These are phyloP conservation scores for Campoletis sonorensis DNA, from an alignment of 1,140 invertebrate species.

Conservation along the genomic window DNA sequence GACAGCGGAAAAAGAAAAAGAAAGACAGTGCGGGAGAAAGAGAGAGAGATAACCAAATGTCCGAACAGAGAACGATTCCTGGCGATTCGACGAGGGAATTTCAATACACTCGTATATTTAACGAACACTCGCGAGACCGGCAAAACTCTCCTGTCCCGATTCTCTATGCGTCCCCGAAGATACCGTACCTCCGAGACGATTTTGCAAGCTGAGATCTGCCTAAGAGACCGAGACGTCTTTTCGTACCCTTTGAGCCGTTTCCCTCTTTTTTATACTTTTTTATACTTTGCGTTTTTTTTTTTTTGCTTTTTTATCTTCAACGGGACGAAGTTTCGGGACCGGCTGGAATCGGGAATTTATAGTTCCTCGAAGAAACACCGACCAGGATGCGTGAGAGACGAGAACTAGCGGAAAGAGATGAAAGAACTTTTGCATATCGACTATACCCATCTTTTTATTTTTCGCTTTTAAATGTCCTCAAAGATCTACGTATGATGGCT, in stretches of 20 bases:
- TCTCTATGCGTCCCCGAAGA: slow-evolving; percentile 27
- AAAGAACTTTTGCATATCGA: not conserved
- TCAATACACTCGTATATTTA: slow-evolving; percentile 73
- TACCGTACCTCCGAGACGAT: slow-evolving; percentile 24
- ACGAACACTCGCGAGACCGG: slow-evolving; percentile 62
- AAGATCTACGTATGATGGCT: not conserved
- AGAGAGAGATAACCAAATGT: slow-evolving; percentile 8
- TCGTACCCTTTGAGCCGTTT: slow-evolving; percentile 31
- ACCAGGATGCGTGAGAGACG: slow-evolving; percentile 33
- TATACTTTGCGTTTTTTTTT: slow-evolving; percentile 51
- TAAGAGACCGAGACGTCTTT: slow-evolving; percentile 6
- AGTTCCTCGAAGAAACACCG: slow-evolving; percentile 59
- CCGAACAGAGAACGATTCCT: slow-evolving; percentile 24
- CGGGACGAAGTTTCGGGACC: slow-evolving; percentile 41
- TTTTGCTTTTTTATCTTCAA: slow-evolving; percentile 65
- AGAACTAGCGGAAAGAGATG: slow-evolving; percentile 5
- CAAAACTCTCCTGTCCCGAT: slow-evolving; percentile 36
- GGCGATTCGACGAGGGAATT: slow-evolving; percentile 64
- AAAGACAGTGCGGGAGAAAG: not conserved
- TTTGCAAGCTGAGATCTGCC: slow-evolving; percentile 26
- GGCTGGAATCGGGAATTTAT: slow-evolving; percentile 66
- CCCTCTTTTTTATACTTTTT: no score
- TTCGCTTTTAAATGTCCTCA: not conserved
- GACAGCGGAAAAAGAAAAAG: slow-evolving; percentile 57
- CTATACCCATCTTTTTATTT: not conserved